phyloP scores from a whole-genome alignment of 1,140 invertebrate genomes.

The Mactra quadrangularis region DNA sequence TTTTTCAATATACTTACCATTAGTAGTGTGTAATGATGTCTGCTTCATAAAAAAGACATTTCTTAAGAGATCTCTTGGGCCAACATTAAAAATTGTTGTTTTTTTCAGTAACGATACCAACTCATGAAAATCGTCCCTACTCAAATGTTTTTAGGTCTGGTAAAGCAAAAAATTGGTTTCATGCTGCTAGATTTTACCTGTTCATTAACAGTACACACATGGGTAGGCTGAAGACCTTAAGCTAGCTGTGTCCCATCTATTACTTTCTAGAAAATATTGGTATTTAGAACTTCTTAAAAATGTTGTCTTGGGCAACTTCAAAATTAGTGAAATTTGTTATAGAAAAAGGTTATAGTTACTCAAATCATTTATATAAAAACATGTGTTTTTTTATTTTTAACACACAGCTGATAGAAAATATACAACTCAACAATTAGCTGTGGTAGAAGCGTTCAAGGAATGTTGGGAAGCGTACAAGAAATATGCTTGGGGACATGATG shows the following conservation, averaged over 20 bases:
- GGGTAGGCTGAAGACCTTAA: neutral
- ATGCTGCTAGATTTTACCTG: too few species aligned
- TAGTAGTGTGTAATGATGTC: too few species aligned
- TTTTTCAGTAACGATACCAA: too few species aligned
- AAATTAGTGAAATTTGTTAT: neutral
- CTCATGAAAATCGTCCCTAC: too few species aligned
- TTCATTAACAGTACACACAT: too few species aligned
- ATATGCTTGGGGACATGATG: conserved; percentile 99
- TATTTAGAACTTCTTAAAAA: neutral
- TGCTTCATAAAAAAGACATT: too few species aligned
- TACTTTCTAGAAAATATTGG: neutral
- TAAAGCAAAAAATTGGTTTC: too few species aligned
- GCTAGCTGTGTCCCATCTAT: neutral
- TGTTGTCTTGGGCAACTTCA: neutral
- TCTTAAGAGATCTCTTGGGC: too few species aligned
- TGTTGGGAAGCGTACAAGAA: conserved; percentile 98
- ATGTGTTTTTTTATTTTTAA: neutral
- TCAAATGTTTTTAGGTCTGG: too few species aligned
- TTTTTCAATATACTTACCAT: too few species aligned
- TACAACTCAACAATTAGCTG: conserved; percentile 74
- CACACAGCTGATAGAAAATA: conserved; percentile 63
- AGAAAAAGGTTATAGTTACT: neutral
- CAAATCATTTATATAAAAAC: neutral
- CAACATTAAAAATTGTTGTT: too few species aligned
- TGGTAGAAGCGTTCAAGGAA: conserved; percentile 80